A percentile compares a stretch with the other conserved stretches of the same genome.
These are phyloP conservation scores for Caracal caracal DNA, from an alignment of 2,113 vertebrate species.

Conservation along the genomic window DNA sequence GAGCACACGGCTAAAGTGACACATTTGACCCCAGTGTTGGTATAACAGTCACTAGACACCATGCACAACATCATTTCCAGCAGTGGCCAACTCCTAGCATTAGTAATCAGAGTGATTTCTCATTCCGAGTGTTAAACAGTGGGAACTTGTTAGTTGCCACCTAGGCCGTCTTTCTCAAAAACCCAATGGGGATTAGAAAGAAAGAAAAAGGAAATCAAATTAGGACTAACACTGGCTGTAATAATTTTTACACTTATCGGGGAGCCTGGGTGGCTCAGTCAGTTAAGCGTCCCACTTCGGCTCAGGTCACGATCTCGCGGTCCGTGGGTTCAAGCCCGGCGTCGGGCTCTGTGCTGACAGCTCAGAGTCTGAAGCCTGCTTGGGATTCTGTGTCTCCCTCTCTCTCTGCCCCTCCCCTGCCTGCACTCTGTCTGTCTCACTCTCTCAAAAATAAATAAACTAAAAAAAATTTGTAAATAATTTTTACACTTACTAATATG, in stretches of 20 bases:
- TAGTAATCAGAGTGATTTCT: slow-evolving; percentile 53
- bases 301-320: no score
- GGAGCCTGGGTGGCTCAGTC: no score
- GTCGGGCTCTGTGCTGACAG: no score
- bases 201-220: not conserved
- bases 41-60: slow-evolving; percentile 54
- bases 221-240: not conserved
- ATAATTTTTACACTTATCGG: not conserved
- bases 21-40: slow-evolving; percentile 4
- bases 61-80: slow-evolving; percentile 63
- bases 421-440: no score
- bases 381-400: no score
- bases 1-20: slow-evolving; percentile 43
- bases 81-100: not conserved
- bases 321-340: no score
- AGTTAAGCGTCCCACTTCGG: no score
- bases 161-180: not conserved
- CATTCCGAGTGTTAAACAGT: slow-evolving; percentile 22
- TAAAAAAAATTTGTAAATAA: not conserved
- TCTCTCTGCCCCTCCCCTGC: no score
- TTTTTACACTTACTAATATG: not conserved
- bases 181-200: not conserved
- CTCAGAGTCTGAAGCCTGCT: no score
- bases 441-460: no score
- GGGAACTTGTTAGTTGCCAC: slow-evolving; percentile 53